These are phyloP conservation scores for Drosophila ezoana DNA, from an alignment of 2,888 invertebrate genomes.

Conservation along the genomic window DNA sequence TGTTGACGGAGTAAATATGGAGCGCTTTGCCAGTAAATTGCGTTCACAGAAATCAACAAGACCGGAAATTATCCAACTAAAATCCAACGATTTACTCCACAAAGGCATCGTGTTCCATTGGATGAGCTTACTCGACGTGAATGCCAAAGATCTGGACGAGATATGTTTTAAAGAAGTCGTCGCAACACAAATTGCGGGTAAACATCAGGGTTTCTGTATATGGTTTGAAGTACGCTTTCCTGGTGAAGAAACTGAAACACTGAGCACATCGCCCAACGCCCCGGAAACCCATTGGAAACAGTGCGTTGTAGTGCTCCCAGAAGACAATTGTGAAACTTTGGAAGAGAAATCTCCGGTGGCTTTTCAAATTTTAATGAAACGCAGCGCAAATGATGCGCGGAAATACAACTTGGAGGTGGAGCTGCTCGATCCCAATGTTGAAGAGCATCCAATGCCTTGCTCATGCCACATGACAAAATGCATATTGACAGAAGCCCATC, in stretches of 20 bases:
- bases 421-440: constrained; percentile 88
- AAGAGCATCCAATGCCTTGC: constrained; percentile 92
- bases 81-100: constrained; percentile 87
- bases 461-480: constrained; percentile 92
- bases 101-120: constrained; percentile 88
- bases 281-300: constrained; percentile 97
- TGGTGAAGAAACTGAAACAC: constrained; percentile 87
- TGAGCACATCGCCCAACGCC: constrained; percentile 92
- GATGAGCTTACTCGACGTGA: constrained; percentile 89
- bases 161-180: constrained; percentile 88
- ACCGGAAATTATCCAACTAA: constrained; percentile 88
- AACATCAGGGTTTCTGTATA: constrained; percentile 90
- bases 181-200: constrained; percentile 85
- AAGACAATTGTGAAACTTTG: constrained; percentile 86
- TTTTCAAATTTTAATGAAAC: constrained; percentile 88
- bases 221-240: constrained; percentile 94
- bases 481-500: constrained; percentile 87
- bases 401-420: constrained; percentile 89
- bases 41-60: constrained; percentile 87
- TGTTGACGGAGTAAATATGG: constrained; percentile 93
- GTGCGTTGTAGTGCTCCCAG: constrained; percentile 92
- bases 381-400: constrained; percentile 71
- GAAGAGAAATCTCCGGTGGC: constrained; percentile 88
- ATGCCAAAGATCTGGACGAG: constrained; percentile 87
- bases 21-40: constrained; percentile 87